Percentiles rank a stretch among this genome's conserved stretches.
Conservation (phyloP, 1,140 invertebrate species). For the Periplaneta americana region DNA sequence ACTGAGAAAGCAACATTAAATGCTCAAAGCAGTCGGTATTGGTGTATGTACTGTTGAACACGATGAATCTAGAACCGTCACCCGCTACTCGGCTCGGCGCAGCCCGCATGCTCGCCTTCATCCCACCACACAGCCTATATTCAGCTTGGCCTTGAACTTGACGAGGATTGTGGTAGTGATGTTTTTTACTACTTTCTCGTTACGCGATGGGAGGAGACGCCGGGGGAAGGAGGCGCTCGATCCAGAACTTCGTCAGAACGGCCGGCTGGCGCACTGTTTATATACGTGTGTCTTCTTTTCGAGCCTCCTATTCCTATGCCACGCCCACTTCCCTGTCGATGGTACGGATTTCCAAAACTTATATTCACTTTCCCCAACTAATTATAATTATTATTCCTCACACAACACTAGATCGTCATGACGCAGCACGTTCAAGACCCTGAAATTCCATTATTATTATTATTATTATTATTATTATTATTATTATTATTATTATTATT, state of each 20-base stretch:
- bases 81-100: not conserved
- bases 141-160: constrained; percentile 13
- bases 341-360: too few species aligned
- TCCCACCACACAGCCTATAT: constrained; percentile 5
- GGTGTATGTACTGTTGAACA: too few species aligned
- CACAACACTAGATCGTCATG: too few species aligned
- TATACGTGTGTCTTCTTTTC: too few species aligned
- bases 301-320: not conserved
- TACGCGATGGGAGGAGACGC: not conserved
- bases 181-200: not conserved
- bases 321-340: not conserved
- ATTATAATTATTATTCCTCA: too few species aligned
- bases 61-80: not conserved
- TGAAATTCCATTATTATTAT: too few species aligned
- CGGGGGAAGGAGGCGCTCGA: not conserved
- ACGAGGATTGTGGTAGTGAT: constrained; percentile 4
- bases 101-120: not conserved
- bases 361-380: too few species aligned
- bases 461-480: too few species aligned
- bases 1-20: too few species aligned
- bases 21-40: too few species aligned
- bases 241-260: not conserved
- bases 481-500: too few species aligned
- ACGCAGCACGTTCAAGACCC: too few species aligned
- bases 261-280: not conserved